Percentiles rank a stretch among this genome's conserved stretches.
Evolutionary conservation across 1,140 invertebrate genomes (phyloP).

Genomic region (Cataglyphis hispanica): DNA sequence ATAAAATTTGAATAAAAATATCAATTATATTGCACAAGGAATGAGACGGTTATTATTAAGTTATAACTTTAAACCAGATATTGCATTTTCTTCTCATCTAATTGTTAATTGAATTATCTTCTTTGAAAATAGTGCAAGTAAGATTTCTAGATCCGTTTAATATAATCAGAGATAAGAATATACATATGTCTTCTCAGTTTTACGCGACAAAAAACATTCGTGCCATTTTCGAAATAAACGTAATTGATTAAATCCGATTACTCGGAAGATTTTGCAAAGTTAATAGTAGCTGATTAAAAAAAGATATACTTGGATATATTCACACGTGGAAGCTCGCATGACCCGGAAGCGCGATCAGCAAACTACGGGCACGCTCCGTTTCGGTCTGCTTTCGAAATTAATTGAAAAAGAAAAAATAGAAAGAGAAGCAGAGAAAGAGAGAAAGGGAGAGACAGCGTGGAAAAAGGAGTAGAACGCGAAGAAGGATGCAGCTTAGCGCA

Average conservation of each 20-base stretch:
- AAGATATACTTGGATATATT: conserved; percentile 33
- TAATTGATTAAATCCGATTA: conserved; percentile 6
- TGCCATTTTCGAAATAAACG: conserved; percentile 12
- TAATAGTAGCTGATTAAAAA: conserved; percentile 37
- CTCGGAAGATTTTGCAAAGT: not conserved
- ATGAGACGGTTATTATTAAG: not conserved
- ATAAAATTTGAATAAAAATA: not conserved
- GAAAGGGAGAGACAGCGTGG: not conserved
- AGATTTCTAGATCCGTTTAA: not conserved
- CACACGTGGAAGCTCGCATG: not conserved
- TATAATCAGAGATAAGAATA: not conserved
- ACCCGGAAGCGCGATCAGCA: conserved; percentile 50
- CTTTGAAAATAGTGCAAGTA: not conserved
- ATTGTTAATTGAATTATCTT: not conserved
- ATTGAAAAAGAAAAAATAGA: conserved; percentile 61
- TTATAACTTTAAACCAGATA: not conserved
- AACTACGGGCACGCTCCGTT: conserved; percentile 50
- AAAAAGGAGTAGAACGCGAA: not conserved
- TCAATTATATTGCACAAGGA: not conserved
- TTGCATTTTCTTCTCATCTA: not conserved
- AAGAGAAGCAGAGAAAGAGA: not conserved
- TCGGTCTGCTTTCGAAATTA: conserved; percentile 66
- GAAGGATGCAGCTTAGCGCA: conserved; percentile 17
- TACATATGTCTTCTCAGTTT: not conserved
- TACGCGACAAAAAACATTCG: not conserved